Evolutionary conservation across 2,888 invertebrate species (phyloP), one percentile per base, ranked within the genome.

Genomic region (Andricus quercusramuli): DNA sequence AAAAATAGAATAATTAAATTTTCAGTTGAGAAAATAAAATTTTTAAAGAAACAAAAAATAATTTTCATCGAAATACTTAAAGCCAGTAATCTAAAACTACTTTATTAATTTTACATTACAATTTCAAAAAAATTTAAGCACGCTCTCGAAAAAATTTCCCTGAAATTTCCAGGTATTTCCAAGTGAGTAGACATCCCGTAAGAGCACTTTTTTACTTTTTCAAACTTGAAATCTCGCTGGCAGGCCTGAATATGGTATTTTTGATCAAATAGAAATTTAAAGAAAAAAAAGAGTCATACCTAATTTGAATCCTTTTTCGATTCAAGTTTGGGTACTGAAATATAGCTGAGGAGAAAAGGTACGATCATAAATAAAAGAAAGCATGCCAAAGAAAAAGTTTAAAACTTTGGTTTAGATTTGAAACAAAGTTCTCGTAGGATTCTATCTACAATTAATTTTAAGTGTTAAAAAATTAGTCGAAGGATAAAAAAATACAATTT

Each of bases 401-500:
- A 15, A 62, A 62, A 62, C 13, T 62, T 62, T 13, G 25, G 25
- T 56, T 62, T 62, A 62, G 25, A 62, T 15, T 62, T 62, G 25
- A 5, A 62, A 62, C 44, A 15, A 25, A 25, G 62, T 62, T 62
- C 11, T 15, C 13, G 22, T 15, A 62, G 25, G 37, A 66, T 66
- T 22, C n/a, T 66, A 37, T 41, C 37, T 37, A 44, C 20, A 13
- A 47, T 67, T 65, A 65, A 67, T 32, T 44, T 32, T 13, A 51
- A 68, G 51, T 29, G 62, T 78, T 78, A 68, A 37, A 6, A 51
- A 78, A 78, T 32, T 44, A 64, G 47, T 47, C n/a, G 8, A n/a
- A 37, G 15, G 22, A 65, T 56, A 51, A n/a, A 70, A 22, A 51
- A 74, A 67, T 66, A 79, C 37, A 74, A 20, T 13, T 17, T 68